Conservation (phyloP, 2,113 vertebrate genomes). For the Mus musculus region GRCm39 chr13:58033501-58034000, state of each 20-base stretch:
- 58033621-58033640: neutral
- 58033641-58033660: neutral
- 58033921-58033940: neutral
- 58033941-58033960: neutral
- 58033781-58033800: neutral
- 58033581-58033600: neutral
- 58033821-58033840: neutral
- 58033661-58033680: neutral
- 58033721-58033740: neutral
- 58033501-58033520: neutral
- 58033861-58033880: neutral
- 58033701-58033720: neutral
- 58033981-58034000: neutral
- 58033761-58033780: neutral
- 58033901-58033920: neutral
- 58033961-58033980: neutral
- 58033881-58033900: neutral
- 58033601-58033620: neutral
- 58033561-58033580: neutral
- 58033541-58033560: neutral
- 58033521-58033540: neutral
- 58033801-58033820: neutral
- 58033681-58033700: neutral
- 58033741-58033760: neutral
- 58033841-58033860: constrained; percentile 26